Base-by-base conservation (phyloP, 2,888 invertebrate species). In the Caenorhabditis sulstoni region DNA sequence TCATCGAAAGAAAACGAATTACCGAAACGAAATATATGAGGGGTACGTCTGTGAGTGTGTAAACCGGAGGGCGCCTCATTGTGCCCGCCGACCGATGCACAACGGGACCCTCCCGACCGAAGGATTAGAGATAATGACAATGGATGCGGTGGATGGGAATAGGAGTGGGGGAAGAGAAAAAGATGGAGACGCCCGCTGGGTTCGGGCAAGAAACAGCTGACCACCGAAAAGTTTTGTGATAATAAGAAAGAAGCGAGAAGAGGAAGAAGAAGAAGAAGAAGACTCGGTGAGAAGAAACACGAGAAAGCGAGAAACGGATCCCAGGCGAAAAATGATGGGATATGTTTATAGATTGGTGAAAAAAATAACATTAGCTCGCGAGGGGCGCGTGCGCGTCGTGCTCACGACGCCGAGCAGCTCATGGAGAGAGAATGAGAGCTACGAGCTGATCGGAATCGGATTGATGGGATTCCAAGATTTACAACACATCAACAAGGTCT, bases 331-430 rank as follows among this genome's bases (percentile, higher is more conserved):
- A 71, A 71, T 71, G 71, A 71, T 71, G 71, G 64, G 71, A 71
- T 71, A 71, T 71, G 71, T 71, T 71, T 71, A 71, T 71, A 71
- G 64, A 71, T 71, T 71, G 71, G 71, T 71, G 71, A 55, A 71
- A 41, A 71, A 71, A 71, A 71, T 71, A 71, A 71, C 71, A 71
- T 71, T 71, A 71, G 71, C 52, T 41, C 57, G 41, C 3, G 57
- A 14, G 57, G 35, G 53, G 57, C 53, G 61, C 71, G 52, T 47
- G 66, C 61, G 47, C 23, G 39, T 11, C 23, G 49, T 22, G 49
- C 57, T 58, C 39, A 8, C 41, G 41, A 2, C 41, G 11, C 3
- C 41, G 14, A 11, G 22, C 16, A 29, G 29, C 29, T 29, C 29
- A 29, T 29, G 29, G 7, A 29, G 35, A 29, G 35, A 35, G 52